phyloP scores from a whole-genome alignment of 2,113 vertebrate species.

The Pluvialis apricaria region DNA sequence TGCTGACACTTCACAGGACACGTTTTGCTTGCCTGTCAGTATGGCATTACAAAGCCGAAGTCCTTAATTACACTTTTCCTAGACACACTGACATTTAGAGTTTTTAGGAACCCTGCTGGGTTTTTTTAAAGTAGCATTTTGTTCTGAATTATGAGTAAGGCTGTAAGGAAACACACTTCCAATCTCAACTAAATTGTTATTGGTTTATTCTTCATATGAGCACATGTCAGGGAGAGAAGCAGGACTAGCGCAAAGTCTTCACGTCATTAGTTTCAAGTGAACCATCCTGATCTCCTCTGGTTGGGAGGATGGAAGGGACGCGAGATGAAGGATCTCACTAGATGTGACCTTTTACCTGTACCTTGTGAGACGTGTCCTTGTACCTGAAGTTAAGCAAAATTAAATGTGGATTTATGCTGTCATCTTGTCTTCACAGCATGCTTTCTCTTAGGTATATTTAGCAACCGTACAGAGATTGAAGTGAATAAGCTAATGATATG shows the following conservation, averaged over 20 bases:
- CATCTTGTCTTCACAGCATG: not conserved
- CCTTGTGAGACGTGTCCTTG: not conserved
- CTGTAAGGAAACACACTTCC: not conserved
- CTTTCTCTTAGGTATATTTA: not conserved
- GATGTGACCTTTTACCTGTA: not conserved
- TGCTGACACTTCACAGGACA: not conserved
- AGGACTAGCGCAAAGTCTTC: not conserved
- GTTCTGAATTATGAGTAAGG: not conserved
- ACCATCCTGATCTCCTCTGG: not conserved
- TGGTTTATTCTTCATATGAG: not conserved
- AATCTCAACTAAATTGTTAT: not conserved
- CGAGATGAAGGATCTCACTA: not conserved
- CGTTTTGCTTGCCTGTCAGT: not conserved
- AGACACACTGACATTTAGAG: not conserved
- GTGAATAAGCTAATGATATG: conserved; percentile 1
- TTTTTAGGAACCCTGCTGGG: not conserved
- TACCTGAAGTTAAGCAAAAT: not conserved
- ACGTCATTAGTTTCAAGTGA: not conserved
- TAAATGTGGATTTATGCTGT: not conserved
- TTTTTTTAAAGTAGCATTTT: not conserved
- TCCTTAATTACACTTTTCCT: not conserved
- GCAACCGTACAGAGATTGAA: not conserved
- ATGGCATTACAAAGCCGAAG: not conserved
- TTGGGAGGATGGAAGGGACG: not conserved
- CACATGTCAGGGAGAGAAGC: not conserved